A percentile compares a stretch with the other conserved stretches of the same genome.
Conservation (phyloP, 2,113 vertebrate species). For the Dascyllus trimaculatus region DNA sequence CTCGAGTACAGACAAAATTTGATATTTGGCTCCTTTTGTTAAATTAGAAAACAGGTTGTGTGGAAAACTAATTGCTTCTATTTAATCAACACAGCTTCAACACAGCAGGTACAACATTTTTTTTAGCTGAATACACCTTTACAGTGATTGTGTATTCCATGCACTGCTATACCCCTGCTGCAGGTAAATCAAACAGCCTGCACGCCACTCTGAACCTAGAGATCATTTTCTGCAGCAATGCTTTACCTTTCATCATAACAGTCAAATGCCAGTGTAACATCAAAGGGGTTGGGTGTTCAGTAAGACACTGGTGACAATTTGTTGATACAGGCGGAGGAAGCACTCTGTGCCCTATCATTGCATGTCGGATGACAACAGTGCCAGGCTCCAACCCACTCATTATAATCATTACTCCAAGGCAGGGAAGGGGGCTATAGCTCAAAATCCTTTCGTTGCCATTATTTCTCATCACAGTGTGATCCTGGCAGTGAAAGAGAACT, state of each 20-base stretch:
- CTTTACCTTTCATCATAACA: constrained; percentile 49
- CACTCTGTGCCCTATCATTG: constrained; percentile 56
- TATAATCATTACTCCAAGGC: constrained; percentile 66
- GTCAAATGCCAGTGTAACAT: constrained; percentile 45
- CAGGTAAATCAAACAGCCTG: constrained; percentile 5
- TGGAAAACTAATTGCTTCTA: not conserved
- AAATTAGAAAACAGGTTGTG: too few relatives aligned
- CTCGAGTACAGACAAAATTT: not conserved
- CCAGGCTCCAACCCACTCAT: constrained; percentile 65
- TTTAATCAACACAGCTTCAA: constrained; percentile 6
- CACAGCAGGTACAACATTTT: too few relatives aligned
- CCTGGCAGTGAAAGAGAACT: constrained; percentile 43
- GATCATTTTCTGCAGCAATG: constrained; percentile 34
- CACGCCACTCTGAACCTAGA: not conserved
- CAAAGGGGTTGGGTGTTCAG: constrained; percentile 42
- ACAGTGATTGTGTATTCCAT: not conserved
- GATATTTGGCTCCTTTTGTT: not conserved
- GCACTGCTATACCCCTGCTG: not conserved
- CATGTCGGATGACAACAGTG: constrained; percentile 56
- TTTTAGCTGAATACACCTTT: too few relatives aligned
- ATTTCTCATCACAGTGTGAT: constrained; percentile 30
- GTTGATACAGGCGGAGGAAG: constrained; percentile 62
- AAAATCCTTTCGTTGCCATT: constrained; percentile 54
- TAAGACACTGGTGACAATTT: constrained; percentile 57
- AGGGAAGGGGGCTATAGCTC: constrained; percentile 45